Evolutionary conservation across 2,113 vertebrate species (phyloP).

Genomic region (Hystrix brachyura): DNA sequence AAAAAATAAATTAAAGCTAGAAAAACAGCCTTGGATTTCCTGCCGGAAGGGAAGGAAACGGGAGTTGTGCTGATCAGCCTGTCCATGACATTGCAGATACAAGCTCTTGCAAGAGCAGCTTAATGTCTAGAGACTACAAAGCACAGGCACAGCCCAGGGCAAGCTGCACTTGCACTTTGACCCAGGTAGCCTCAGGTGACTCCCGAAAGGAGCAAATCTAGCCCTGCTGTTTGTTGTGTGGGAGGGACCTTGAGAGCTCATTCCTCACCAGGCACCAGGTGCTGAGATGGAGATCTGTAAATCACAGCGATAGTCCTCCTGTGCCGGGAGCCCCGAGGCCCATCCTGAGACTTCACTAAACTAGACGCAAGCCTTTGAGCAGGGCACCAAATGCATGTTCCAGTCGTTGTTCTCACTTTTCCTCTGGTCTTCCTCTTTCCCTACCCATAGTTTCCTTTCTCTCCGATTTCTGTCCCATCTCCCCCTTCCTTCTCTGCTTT

Average conservation of each 20-base stretch:
- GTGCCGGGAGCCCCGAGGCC: background rate
- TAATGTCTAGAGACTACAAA: background rate
- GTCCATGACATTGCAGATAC: constrained; percentile 54
- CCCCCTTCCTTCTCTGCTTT: background rate
- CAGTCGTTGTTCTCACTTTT: background rate
- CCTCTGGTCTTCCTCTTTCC: background rate
- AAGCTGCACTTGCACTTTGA: background rate
- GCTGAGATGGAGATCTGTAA: background rate
- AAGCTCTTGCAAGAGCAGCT: constrained; percentile 72
- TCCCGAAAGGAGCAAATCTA: background rate
- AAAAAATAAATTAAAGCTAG: constrained; percentile 81
- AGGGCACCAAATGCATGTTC: background rate
- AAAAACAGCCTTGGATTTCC: constrained; percentile 79
- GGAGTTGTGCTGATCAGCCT: constrained; percentile 22
- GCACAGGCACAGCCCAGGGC: background rate
- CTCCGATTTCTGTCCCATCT: background rate
- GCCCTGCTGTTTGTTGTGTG: background rate
- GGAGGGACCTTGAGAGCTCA: background rate
- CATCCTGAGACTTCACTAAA: background rate
- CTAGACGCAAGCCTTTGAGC: background rate
- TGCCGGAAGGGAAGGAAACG: constrained; percentile 60
- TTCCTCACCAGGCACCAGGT: background rate
- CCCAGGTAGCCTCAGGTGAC: background rate
- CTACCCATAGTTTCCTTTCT: background rate
- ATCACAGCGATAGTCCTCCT: background rate